Evolutionary conservation across 2,888 invertebrate species (phyloP).

Genomic region (Caenorhabditis uteleia): DNA sequence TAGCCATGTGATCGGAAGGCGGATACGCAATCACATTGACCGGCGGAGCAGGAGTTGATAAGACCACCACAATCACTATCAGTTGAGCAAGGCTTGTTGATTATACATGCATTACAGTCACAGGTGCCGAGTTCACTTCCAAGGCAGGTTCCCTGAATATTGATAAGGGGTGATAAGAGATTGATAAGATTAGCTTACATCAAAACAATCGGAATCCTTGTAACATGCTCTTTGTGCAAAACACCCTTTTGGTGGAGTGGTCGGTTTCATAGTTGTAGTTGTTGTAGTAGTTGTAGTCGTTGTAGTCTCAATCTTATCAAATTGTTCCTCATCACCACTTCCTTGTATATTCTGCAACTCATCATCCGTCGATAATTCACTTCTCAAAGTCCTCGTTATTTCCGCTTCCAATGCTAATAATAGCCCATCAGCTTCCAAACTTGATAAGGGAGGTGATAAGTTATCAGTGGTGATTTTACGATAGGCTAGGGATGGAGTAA

Average conservation of each 20-base stretch:
- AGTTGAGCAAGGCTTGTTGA: slow-evolving; percentile 11
- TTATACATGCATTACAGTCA: slow-evolving; percentile 32
- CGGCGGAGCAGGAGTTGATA: slow-evolving; percentile 14
- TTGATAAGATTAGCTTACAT: slow-evolving; percentile 6
- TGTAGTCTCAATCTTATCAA: slow-evolving; percentile 6
- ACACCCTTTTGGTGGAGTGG: slow-evolving; percentile 9
- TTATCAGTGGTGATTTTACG: too few species aligned
- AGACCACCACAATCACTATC: slow-evolving; percentile 37
- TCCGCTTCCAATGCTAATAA: slow-evolving; percentile 15
- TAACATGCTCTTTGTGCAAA: slow-evolving; percentile 7
- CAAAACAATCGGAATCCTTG: slow-evolving; percentile 26
- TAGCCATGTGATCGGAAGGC: slow-evolving; percentile 34
- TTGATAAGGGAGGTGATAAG: too few species aligned
- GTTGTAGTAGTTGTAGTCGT: slow-evolving; percentile 15
- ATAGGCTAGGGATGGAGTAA: too few species aligned
- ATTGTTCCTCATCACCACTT: slow-evolving; percentile 4
- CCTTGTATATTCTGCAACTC: slow-evolving; percentile 26
- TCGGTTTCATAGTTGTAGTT: slow-evolving; percentile 3
- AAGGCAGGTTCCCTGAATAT: slow-evolving; percentile 31
- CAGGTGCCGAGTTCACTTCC: slow-evolving; percentile 29
- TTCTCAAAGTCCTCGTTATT: slow-evolving; percentile 15
- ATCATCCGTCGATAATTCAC: slow-evolving; percentile 15
- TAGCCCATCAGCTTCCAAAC: neutral
- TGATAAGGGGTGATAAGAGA: neutral
- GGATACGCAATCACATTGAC: slow-evolving; percentile 30